Percentiles rank a stretch among this genome's conserved stretches.
Evolutionary conservation across 2,888 invertebrate species (phyloP).

Genomic region (Agrotis exclamationis): DNA sequence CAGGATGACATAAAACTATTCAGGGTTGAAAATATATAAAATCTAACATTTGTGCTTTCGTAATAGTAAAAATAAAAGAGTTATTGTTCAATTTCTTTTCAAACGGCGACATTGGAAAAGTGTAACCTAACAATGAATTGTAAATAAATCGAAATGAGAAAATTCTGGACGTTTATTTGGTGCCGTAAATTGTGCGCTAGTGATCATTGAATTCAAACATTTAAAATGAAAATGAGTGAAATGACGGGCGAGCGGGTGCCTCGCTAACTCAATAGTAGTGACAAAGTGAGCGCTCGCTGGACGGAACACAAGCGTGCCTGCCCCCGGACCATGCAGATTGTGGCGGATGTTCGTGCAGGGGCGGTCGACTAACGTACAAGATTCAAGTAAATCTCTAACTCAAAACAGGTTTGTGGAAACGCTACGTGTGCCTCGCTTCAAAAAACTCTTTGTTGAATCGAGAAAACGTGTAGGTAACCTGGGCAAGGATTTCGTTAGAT

Average conservation of each 20-base stretch:
- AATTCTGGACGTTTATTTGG: not conserved
- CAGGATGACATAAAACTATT: slow-evolving; percentile 78
- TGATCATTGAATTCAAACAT: slow-evolving; percentile 63
- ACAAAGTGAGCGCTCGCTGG: slow-evolving; percentile 68
- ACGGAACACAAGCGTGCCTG: slow-evolving; percentile 61
- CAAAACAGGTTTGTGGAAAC: slow-evolving; percentile 63
- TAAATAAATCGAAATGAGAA: slow-evolving; percentile 40
- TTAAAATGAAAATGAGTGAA: slow-evolving; percentile 71
- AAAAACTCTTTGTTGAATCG: slow-evolving; percentile 39
- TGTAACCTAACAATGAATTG: not conserved
- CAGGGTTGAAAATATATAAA: slow-evolving; percentile 66
- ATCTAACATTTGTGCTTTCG: slow-evolving; percentile 58
- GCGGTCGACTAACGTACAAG: slow-evolving; percentile 69
- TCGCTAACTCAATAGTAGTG: slow-evolving; percentile 72
- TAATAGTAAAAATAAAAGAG: slow-evolving; percentile 47
- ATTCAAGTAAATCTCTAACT: slow-evolving; percentile 70
- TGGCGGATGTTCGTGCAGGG: slow-evolving; percentile 62
- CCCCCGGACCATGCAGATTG: slow-evolving; percentile 68
- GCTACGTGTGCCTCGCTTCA: slow-evolving; percentile 39
- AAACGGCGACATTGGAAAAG: slow-evolving; percentile 16
- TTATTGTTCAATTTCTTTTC: slow-evolving; percentile 41
- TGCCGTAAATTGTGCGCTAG: not conserved
- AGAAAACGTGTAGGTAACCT: slow-evolving; percentile 17
- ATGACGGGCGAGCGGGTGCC: slow-evolving; percentile 66
- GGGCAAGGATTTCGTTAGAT: not conserved